Conservation (phyloP, 2,113 vertebrate genomes). For the Epinephelus moara region DNA sequence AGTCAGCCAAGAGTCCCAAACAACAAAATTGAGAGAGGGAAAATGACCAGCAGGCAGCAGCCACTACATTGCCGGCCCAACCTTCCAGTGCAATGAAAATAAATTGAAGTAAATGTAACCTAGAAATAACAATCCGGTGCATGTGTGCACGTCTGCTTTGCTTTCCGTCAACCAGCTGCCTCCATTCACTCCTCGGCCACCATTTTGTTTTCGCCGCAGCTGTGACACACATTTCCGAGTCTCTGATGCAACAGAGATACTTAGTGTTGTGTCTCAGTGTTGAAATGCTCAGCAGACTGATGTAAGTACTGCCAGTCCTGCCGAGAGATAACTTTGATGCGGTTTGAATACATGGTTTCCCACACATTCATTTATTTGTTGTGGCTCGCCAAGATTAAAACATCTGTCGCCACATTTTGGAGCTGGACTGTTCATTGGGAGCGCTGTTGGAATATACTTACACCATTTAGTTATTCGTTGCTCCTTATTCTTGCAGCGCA, state of each 20-base stretch:
- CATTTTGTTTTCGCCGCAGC: slow-evolving; percentile 34
- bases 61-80: slow-evolving; percentile 1
- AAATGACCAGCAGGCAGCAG: slow-evolving; percentile 70
- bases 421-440: too few relatives aligned
- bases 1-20: slow-evolving; percentile 67
- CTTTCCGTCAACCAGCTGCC: slow-evolving; percentile 37
- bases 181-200: slow-evolving; percentile 16
- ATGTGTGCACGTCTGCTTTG: slow-evolving; percentile 24
- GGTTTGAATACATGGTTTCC: neutral
- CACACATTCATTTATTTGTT: too few relatives aligned
- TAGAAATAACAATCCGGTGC: slow-evolving; percentile 48
- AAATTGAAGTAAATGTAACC: slow-evolving; percentile 54
- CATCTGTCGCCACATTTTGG: too few relatives aligned
- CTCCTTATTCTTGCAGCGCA: too few relatives aligned
- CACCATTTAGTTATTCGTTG: too few relatives aligned
- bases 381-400: too few relatives aligned
- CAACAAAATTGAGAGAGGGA: slow-evolving; percentile 60
- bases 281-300: neutral
- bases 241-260: neutral
- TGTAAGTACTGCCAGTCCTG: neutral
- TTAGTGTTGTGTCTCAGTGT: neutral
- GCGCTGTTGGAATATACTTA: too few relatives aligned
- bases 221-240: slow-evolving; percentile 21
- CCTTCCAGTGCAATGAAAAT: slow-evolving; percentile 46
- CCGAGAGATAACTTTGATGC: neutral